Evolutionary conservation across 2,113 vertebrate species (phyloP).

Genomic region (Leucopsar rothschildi): DNA sequence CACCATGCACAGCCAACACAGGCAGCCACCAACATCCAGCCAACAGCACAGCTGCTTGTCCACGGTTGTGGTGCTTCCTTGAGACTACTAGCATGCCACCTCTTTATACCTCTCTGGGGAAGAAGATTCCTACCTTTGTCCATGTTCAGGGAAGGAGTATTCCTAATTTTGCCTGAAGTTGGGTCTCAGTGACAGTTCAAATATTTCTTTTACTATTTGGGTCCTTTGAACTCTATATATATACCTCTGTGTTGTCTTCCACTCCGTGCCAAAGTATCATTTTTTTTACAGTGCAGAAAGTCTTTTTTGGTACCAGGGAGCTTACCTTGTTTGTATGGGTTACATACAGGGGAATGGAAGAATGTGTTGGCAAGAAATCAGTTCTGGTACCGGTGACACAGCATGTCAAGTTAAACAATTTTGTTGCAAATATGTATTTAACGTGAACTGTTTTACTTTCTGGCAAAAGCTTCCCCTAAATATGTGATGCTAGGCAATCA

Average conservation of each 20-base stretch:
- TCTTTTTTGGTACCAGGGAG: neutral
- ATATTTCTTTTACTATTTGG: neutral
- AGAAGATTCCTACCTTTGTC: neutral
- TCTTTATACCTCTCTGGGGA: neutral
- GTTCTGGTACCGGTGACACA: neutral
- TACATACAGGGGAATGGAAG: neutral
- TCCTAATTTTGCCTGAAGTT: neutral
- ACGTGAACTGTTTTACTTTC: neutral
- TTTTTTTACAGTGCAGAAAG: neutral
- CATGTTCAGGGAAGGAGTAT: neutral
- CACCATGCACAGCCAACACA: neutral
- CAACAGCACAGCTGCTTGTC: neutral
- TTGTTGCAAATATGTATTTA: neutral
- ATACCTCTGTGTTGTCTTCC: neutral
- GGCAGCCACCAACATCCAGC: slow-evolving; percentile 10
- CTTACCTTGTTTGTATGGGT: neutral
- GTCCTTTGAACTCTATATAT: neutral
- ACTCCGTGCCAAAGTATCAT: neutral
- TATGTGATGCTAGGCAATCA: neutral
- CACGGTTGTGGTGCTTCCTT: accelerated
- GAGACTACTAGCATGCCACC: neutral
- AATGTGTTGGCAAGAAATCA: neutral
- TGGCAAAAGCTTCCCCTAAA: neutral
- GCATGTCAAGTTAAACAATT: neutral
- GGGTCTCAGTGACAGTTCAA: neutral